Evolutionary conservation across 1,140 invertebrate genomes (phyloP), one percentile per base, ranked within the genome.

Genomic region (Cherax destructor): DNA sequence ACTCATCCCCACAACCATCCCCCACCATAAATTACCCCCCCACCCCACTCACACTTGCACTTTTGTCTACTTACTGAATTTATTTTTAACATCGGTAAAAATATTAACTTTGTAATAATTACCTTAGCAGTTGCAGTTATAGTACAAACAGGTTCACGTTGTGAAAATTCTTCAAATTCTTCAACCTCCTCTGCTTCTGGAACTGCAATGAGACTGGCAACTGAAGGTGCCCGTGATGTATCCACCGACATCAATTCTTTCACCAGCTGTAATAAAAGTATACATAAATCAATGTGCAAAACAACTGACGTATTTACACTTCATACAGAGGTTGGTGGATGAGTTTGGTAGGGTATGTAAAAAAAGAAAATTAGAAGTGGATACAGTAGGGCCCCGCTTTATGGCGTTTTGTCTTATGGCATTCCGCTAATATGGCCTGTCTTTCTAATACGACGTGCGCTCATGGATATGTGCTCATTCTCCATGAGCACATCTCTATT

Each of bases 141-240:
- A 50, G 74, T 24, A 50, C 24, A 81, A 50, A 85, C 83, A 79
- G 88, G 83, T 10, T 80, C 80, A 16, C 18, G 59, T 16, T 30
- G 13, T 16, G 52, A 74, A 5, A 65, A 49, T 59, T 79, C 88
- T 65, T 91, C 88, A 80, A 91, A 91, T 52, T 91, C 88, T 52
- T 91, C 88, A 47, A 79, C 83, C 11, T 91, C 88, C 13, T 91
- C 88, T 59, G 16, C 30, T 52, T 91, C 88, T 16, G 77, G 72
- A 52, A 76, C 85, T 4, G 76, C 65, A 18, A 79, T 21, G 7
- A 61, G 49, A 52, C 83, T 88, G 11, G 59, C 30, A 65, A 30
- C 24, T 61, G 86, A 77, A n/a, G 76, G 52, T 21, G 49, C 24
- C 21, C 52, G n/a, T 30, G 24, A 77, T 80, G 50, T 9, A 3